These are phyloP conservation scores for Linyphia triangularis DNA, from an alignment of 2,888 invertebrate genomes.

Conservation along the genomic window DNA sequence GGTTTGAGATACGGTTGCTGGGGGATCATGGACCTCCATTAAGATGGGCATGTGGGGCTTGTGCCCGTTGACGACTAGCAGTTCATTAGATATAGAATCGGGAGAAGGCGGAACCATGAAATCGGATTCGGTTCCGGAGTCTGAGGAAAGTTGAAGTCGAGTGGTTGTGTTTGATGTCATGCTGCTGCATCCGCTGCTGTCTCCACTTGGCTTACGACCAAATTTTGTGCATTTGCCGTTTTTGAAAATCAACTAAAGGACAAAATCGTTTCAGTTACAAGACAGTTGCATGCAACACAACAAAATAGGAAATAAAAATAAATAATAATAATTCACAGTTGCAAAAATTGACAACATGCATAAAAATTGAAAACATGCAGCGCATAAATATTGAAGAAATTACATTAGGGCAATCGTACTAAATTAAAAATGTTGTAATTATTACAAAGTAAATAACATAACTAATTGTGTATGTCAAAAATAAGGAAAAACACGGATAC, in stretches of 20 bases:
- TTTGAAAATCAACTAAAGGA: slow-evolving; percentile 70
- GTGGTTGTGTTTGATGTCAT: slow-evolving; percentile 68
- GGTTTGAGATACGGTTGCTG: background rate
- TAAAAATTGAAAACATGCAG: background rate
- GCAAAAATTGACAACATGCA: slow-evolving; percentile 1
- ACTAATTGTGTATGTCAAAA: too few relatives aligned
- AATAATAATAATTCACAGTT: background rate
- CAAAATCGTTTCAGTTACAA: slow-evolving; percentile 47
- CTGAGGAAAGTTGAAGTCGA: slow-evolving; percentile 68
- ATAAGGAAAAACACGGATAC: too few relatives aligned
- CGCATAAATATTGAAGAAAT: too few relatives aligned
- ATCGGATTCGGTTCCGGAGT: slow-evolving; percentile 71
- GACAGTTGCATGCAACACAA: slow-evolving; percentile 46
- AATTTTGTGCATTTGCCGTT: slow-evolving; percentile 73
- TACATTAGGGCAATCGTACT: too few relatives aligned
- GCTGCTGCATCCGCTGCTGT: slow-evolving; percentile 74
- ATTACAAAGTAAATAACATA: too few relatives aligned
- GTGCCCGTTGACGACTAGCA: slow-evolving; percentile 2
- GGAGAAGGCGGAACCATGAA: slow-evolving; percentile 62
- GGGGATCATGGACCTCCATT: slow-evolving; percentile 55
- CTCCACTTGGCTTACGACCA: slow-evolving; percentile 74
- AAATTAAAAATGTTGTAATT: too few relatives aligned
- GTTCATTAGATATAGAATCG: slow-evolving; percentile 50
- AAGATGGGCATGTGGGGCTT: slow-evolving; percentile 66
- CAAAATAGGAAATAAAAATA: slow-evolving; percentile 26